Evolutionary conservation across 1,140 invertebrate genomes (phyloP).

Genomic region (Saxidomus purpurata): DNA sequence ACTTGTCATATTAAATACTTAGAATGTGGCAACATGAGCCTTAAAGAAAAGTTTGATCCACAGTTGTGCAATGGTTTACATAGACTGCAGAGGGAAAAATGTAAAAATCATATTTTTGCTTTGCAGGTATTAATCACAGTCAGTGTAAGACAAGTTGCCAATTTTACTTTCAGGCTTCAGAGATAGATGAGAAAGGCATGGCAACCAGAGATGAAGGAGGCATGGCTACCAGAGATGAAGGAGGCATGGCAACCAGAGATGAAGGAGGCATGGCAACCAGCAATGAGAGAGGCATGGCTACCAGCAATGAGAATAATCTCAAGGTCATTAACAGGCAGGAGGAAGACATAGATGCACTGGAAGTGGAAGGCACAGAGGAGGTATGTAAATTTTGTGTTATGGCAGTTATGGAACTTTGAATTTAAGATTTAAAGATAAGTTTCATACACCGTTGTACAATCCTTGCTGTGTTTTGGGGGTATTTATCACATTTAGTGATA

Average conservation of each 20-base stretch:
- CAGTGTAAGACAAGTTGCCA: slow-evolving; percentile 41
- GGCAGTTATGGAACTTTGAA: not conserved
- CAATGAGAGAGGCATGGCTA: slow-evolving; percentile 6
- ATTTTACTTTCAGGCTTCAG: slow-evolving; percentile 44
- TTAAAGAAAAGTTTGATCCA: slow-evolving; percentile 39
- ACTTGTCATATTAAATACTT: slow-evolving; percentile 43
- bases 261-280: not conserved
- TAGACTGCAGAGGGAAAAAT: too few species aligned
- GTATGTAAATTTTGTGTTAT: slow-evolving; percentile 56
- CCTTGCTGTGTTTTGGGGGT: not conserved
- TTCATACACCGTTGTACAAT: too few species aligned
- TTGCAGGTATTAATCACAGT: slow-evolving; percentile 46
- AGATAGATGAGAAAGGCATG: slow-evolving; percentile 29
- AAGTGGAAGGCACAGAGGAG: slow-evolving; percentile 44
- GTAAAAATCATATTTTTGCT: too few species aligned
- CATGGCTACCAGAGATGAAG: not conserved
- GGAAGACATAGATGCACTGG: slow-evolving; percentile 40
- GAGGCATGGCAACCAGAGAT: slow-evolving; percentile 35
- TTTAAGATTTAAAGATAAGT: too few species aligned
- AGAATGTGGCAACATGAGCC: slow-evolving; percentile 13
- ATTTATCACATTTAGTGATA: slow-evolving; percentile 11
- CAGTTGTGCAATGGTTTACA: not conserved
- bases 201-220: slow-evolving; percentile 16
- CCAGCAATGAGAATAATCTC: not conserved
- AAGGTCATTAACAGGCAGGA: slow-evolving; percentile 1